Evolutionary conservation across 2,888 invertebrate genomes (phyloP).

Genomic region (Drosophila mimica): DNA sequence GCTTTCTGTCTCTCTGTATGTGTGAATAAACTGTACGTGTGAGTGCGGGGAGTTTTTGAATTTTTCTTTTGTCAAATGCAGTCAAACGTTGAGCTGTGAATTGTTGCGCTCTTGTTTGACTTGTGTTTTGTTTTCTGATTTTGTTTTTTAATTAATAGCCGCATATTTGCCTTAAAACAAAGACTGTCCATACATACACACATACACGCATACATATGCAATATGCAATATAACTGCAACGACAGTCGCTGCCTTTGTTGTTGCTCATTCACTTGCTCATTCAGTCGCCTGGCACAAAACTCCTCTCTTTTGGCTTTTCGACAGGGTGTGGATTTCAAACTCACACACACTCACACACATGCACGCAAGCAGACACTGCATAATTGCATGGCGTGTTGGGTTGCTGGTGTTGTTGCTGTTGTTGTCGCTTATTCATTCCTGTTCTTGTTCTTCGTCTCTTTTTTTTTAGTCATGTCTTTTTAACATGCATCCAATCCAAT

Average conservation of each 20-base stretch:
- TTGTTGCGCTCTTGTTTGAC: conserved; percentile 19
- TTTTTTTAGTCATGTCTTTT: conserved; percentile 46
- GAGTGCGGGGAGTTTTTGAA: conserved; percentile 55
- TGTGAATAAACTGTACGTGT: conserved; percentile 59
- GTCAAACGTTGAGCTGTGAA: conserved; percentile 51
- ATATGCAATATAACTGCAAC: conserved; percentile 43
- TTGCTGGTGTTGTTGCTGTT: conserved; percentile 32
- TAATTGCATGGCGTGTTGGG: conserved; percentile 71
- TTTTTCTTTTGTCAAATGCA: conserved; percentile 55
- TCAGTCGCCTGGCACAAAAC: conserved; percentile 30
- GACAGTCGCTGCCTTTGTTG: conserved; percentile 67
- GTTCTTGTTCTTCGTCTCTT: conserved; percentile 49
- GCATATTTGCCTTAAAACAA: conserved; percentile 78
- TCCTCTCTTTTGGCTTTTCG: conserved; percentile 51
- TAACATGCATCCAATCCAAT: conserved; percentile 49
- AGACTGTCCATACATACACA: conserved; percentile 38
- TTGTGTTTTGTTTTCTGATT: conserved; percentile 31
- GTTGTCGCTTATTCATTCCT: conserved; percentile 27
- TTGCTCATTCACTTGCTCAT: conserved; percentile 66
- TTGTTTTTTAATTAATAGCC: conserved; percentile 78
- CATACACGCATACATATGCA: conserved; percentile 31
- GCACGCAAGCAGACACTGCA: conserved; percentile 56
- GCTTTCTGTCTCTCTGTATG: neutral
- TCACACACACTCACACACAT: conserved; percentile 34
- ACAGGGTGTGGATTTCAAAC: conserved; percentile 67